These are phyloP conservation scores for Tokudaia tokunoshimensis DNA, from an alignment of 2,797 vertebrate genomes.

Conservation along the genomic window DNA sequence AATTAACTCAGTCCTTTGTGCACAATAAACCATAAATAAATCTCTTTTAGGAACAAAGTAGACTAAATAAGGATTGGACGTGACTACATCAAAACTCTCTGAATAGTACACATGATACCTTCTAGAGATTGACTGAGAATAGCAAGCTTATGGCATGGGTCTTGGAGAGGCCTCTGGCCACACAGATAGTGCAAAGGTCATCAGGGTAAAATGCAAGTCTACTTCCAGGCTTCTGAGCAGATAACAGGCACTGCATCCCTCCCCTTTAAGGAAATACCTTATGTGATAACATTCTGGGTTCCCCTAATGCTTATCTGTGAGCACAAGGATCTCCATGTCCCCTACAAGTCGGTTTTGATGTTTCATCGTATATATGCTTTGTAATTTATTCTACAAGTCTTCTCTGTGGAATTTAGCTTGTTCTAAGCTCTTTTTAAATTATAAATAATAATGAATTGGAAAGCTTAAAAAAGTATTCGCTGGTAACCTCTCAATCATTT, in stretches of 20 bases:
- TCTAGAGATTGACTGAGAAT: neutral
- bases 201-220: neutral
- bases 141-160: too few species aligned
- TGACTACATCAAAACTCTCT: neutral
- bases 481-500: neutral
- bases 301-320: neutral
- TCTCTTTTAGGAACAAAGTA: neutral
- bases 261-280: neutral
- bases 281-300: neutral
- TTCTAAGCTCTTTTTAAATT: neutral
- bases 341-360: neutral
- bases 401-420: neutral
- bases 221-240: neutral
- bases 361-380: neutral
- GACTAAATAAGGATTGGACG: neutral
- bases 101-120: neutral
- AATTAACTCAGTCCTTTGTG: neutral
- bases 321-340: neutral
- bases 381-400: neutral
- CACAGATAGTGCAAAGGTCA: neutral
- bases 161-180: neutral
- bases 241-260: neutral
- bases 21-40: neutral
- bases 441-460: constrained; percentile 9
- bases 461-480: constrained; percentile 43